Evolutionary conservation across 1,140 invertebrate genomes (phyloP).

Genomic region (Octopus sinensis): DNA sequence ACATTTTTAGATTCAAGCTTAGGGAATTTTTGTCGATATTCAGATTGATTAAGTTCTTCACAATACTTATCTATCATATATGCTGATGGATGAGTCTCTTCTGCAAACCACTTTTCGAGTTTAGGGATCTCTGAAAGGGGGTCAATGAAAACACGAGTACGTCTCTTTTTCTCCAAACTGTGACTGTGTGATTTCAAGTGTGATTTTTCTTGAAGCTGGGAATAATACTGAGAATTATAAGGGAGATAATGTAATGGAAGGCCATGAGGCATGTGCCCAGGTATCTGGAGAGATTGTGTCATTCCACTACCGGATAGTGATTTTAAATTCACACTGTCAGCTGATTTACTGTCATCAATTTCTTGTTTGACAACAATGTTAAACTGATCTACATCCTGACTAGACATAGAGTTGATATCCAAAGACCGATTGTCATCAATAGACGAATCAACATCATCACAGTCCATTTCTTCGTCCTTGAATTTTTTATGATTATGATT

Average conservation of each 20-base stretch:
- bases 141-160: slow-evolving; percentile 98
- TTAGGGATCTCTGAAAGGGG: slow-evolving; percentile 95
- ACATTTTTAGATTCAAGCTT: slow-evolving; percentile 95
- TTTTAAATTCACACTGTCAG: neutral
- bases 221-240: slow-evolving; percentile 46
- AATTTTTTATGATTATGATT: neutral
- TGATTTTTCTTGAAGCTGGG: slow-evolving; percentile 9
- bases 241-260: slow-evolving; percentile 51
- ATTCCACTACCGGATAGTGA: neutral
- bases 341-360: neutral
- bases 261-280: slow-evolving; percentile 40
- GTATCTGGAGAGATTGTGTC: slow-evolving; percentile 42
- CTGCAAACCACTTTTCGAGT: slow-evolving; percentile 93
- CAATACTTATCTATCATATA: slow-evolving; percentile 95
- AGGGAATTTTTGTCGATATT: slow-evolving; percentile 90
- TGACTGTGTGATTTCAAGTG: neutral
- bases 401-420: slow-evolving; percentile 12
- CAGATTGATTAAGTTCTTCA: slow-evolving; percentile 88
- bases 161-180: slow-evolving; percentile 62
- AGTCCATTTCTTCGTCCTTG: slow-evolving; percentile 14
- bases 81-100: slow-evolving; percentile 95
- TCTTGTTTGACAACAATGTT: slow-evolving; percentile 12
- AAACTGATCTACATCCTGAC: slow-evolving; percentile 2
- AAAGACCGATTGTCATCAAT: slow-evolving; percentile 8
- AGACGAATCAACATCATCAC: slow-evolving; percentile 4